A percentile compares a stretch with the other conserved stretches of the same genome.
These are phyloP conservation scores for Morinoia aosen DNA, from an alignment of 2,888 invertebrate genomes.

Conservation along the genomic window DNA sequence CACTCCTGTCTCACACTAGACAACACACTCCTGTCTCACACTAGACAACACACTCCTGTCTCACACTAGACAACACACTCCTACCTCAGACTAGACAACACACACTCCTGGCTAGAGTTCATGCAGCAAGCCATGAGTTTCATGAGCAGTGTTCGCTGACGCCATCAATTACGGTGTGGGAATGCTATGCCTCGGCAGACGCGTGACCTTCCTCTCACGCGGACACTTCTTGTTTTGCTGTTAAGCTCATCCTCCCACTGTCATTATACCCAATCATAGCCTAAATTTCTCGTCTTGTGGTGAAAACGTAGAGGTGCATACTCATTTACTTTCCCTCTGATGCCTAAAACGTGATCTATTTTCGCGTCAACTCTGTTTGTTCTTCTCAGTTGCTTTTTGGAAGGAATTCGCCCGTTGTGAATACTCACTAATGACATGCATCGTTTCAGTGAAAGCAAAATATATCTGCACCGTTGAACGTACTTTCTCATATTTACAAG, in stretches of 20 bases:
- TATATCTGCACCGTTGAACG: background rate
- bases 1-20: too few species aligned
- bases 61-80: too few species aligned
- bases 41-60: background rate
- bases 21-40: background rate
- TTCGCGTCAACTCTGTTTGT: background rate
- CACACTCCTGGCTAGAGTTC: background rate
- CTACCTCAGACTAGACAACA: background rate
- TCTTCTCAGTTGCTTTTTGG: background rate
- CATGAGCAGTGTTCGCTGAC: background rate
- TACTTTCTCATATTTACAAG: background rate
- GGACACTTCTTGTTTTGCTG: background rate
- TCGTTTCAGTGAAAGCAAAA: background rate
- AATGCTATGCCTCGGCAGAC: background rate
- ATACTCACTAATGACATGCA: background rate
- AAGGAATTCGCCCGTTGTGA: background rate
- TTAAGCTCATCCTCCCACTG: background rate
- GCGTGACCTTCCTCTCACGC: slow-evolving; percentile 9
- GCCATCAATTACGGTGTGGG: background rate
- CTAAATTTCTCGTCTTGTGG: background rate
- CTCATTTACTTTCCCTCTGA: background rate
- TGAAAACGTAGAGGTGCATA: background rate
- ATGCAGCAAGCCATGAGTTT: background rate
- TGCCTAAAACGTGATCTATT: background rate
- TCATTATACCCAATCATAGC: background rate